phyloP scores from a whole-genome alignment of 2,888 invertebrate species.

The Chymomyza caudatula region DNA sequence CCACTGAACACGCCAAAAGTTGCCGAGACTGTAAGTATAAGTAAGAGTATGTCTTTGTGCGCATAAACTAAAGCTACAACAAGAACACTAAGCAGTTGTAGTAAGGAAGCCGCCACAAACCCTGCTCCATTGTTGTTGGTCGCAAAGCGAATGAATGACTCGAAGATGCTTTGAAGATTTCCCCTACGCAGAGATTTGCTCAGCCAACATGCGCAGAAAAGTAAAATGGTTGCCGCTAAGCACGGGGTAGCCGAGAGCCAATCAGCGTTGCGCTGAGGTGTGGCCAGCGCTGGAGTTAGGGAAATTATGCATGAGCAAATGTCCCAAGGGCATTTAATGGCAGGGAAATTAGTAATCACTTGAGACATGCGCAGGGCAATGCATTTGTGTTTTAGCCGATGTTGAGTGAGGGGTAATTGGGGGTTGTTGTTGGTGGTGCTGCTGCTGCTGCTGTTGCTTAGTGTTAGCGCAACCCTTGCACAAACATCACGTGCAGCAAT shows the following conservation, averaged over 20 bases:
- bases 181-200: constrained; percentile 38
- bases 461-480: constrained; percentile 54
- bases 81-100: constrained; percentile 28
- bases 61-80: constrained; percentile 22
- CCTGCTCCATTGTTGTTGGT: neutral
- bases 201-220: constrained; percentile 56
- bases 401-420: neutral
- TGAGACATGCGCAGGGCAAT: constrained; percentile 65
- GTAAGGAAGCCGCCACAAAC: neutral
- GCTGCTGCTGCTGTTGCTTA: constrained; percentile 22
- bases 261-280: constrained; percentile 67
- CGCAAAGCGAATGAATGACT: neutral
- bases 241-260: constrained; percentile 67
- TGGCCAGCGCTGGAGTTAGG: constrained; percentile 51
- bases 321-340: constrained; percentile 37
- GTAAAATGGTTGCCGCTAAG: constrained; percentile 61
- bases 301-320: constrained; percentile 71
- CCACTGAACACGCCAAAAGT: constrained; percentile 36
- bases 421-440: constrained; percentile 28
- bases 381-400: constrained; percentile 22
- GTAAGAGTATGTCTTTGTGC: constrained; percentile 46
- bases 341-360: constrained; percentile 63
- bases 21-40: constrained; percentile 35
- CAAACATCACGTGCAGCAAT: constrained; percentile 39
- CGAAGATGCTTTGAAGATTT: constrained; percentile 27